Base-by-base conservation (phyloP, 1,140 invertebrate genomes). In the Trachymyrmex septentrionalis region DNA sequence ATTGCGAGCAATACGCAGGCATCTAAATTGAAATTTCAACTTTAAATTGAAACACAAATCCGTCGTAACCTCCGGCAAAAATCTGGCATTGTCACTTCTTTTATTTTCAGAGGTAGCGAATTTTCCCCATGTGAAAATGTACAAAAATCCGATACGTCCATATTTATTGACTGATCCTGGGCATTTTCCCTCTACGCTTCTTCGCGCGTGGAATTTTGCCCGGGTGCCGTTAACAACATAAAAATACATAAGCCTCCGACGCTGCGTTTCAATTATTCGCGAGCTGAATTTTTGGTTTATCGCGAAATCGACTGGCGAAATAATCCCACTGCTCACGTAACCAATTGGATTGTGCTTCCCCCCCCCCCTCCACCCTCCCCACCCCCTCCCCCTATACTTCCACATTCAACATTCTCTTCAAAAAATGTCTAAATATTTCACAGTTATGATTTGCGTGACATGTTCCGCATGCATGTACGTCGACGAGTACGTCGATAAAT, bases 21-120 rank as follows among this genome's bases (percentile, higher is more conserved):
- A 84, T 84, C 67, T 84, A 61, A 84, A 75, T 84, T 84, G 69
- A 84, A 84, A 75, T 84, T 84, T 84, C 69, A 75, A 75, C 80
- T 84, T 84, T 84, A 84, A 84, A 84, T 84, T 84, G 80, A 84
- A 84, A 84, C 69, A 75, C 69, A 84, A 75, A 84, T 84, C 80
- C 55, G 59, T 75, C 55, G 80, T 73, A 75, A 84, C 80, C 55
- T 84, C 69, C 80, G 69, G 80, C 80, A 63, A 84, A 84, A 84
- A 84, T 84, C 80, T 84, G 69, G 80, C 80, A 84, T 84, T 84
- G 80, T 84, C 80, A 84, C 80, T 84, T 48, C 80, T 84, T 84
- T 84, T 84, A 75, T 84, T 84, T 84, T 61, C 69, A 75, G 69
- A 63, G 69, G 38, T 57, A 55, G 69, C 55, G 80, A 69, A 84